Base-by-base conservation (phyloP, 2,113 vertebrate genomes). In the Saccopteryx bilineata region DNA sequence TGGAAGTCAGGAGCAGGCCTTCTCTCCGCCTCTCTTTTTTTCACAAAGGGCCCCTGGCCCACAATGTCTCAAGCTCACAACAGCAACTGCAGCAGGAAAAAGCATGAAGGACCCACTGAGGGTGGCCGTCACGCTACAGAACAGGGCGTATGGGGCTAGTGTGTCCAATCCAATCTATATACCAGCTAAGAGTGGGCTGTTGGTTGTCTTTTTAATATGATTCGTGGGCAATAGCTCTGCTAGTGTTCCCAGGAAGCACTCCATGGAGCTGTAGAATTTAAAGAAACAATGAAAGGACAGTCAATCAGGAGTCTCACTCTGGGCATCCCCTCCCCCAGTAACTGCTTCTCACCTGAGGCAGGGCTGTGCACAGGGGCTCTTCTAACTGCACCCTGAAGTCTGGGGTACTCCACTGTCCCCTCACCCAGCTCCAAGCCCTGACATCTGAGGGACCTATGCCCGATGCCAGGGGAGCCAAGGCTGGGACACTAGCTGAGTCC, bases 361-460 rank as follows among this genome's bases (percentile, higher is more conserved):
- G 9, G n/a, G 9, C 61, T 74, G 4, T 48, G 5, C 11, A 9
- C 23, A 63, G 10, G 63, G 31, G 1, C 26, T 54, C 26, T 52
- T 78, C 66, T 61, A 33, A 11, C 18, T 4, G 23, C 23, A 14
- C 7, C 14, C 60, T 7, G 26, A 60, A 39, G n/a, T 63, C 23
- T 31, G 1, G 13, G 54, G 24, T 19, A 7, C 21, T 19, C 68
- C 1, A 1, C 31, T n/a, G 15, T 10, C 39, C 2, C 1, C n/a
- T 26, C 1, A 1, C 52, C 61, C 24, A 74, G 84, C 39, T 56
- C 8, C 11, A 4, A 18, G 48, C 21, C 68, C 66, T 24, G 23
- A 48, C 0, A 0, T 39, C 66, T 33, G 46, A n/a, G 46, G 24
- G 10, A 11, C 10, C 46, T 19, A 14, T 5, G 78, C 7, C 83